Base-by-base conservation (phyloP, 2,888 invertebrate species). In the Protophormia terraenovae region DNA sequence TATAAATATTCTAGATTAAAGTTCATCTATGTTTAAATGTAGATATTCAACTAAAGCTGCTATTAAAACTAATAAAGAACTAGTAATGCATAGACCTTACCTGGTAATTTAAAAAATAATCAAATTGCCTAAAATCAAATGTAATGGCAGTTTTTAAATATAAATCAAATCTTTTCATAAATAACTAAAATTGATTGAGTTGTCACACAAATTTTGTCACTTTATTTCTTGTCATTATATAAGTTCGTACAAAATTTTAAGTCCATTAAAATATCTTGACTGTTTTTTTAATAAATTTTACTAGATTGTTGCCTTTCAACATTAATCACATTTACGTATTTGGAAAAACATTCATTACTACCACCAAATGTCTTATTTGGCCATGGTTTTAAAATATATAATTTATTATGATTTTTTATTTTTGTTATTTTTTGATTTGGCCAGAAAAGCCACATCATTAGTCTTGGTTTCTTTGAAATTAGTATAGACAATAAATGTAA, bases 401-500 rank as follows among this genome's bases (percentile, higher is more conserved):
- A 78, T 71, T 69, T 71, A 78, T 71, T 69, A 45, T n/a, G n/a
- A n/a, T n/a, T n/a, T 53, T 32, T 60, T 16, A 19, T 19, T 19
- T 32, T 38, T 22, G 4, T 53, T 14, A 14, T 24, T 22, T 38
- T 38, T 16, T 47, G 47, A 4, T 47, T 19, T 19, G 10, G 3
- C 41, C n/a, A 47, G 19, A 32, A 7, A 1, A 38, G 50, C 22
- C 47, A 75, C 47, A 81, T 81, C 73, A 81, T 81, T 81, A 81
- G 66, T 81, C 81, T 81, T 73, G 67, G 38, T 75, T 75, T 60
- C 32, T 38, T 60, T 60, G 16, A 75, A 75, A 50, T 53, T 41
- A 72, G 55, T 64, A n/a, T n/a, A 47, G 45, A 41, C 69, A 79
- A 79, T 79, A 76, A 80, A 80, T 66, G 66, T 72, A 80, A 84